These are phyloP conservation scores for Bombyx huttoni DNA, from an alignment of 2,888 invertebrate genomes.

Conservation along the genomic window DNA sequence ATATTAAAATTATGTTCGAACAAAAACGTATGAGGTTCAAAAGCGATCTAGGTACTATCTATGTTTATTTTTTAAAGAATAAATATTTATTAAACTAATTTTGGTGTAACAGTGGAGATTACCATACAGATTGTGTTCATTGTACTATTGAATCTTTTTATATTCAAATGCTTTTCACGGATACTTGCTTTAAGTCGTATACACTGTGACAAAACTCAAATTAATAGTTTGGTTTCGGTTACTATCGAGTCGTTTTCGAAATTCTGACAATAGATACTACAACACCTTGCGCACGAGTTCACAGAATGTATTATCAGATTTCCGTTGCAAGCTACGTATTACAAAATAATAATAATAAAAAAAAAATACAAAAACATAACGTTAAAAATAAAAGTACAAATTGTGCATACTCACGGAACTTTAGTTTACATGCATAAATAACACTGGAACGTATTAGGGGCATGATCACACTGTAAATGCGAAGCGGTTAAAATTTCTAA, in stretches of 20 bases:
- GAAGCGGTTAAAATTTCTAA: slow-evolving; percentile 41
- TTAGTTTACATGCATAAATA: slow-evolving; percentile 55
- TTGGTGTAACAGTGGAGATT: slow-evolving; percentile 61
- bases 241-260: slow-evolving; percentile 3
- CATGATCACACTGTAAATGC: slow-evolving; percentile 68
- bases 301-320: slow-evolving; percentile 33
- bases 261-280: slow-evolving; percentile 2
- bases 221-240: neutral
- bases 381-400: slow-evolving; percentile 44
- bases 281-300: slow-evolving; percentile 10
- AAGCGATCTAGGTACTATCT: slow-evolving; percentile 5
- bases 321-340: slow-evolving; percentile 25
- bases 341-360: no score
- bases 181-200: slow-evolving; percentile 2
- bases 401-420: slow-evolving; percentile 69
- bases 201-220: neutral
- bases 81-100: slow-evolving; percentile 34
- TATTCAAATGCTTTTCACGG: neutral
- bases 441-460: slow-evolving; percentile 58
- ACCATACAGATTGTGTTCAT: slow-evolving; percentile 26
- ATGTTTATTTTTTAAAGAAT: slow-evolving; percentile 14
- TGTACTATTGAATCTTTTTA: slow-evolving; percentile 4
- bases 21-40: slow-evolving; percentile 20
- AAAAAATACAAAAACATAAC: slow-evolving; percentile 17
- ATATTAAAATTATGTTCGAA: slow-evolving; percentile 35